These are phyloP conservation scores for Maniola jurtina DNA, from an alignment of 1,140 invertebrate species.

Conservation along the genomic window DNA sequence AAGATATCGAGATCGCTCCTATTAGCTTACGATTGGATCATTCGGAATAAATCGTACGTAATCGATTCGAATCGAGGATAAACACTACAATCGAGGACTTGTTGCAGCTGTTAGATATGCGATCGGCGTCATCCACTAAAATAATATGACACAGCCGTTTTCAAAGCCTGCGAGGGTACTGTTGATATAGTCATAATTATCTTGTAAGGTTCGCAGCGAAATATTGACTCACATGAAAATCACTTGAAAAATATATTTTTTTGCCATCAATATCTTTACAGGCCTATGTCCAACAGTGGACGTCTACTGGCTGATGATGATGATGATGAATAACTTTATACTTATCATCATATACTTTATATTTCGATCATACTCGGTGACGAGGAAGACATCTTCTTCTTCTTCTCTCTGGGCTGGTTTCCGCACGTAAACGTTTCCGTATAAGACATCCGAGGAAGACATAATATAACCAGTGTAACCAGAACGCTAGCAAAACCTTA, in stretches of 20 bases:
- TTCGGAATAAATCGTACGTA: constrained; percentile 72
- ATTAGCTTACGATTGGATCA: constrained; percentile 71
- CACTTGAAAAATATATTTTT: background rate
- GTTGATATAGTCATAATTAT: constrained; percentile 63
- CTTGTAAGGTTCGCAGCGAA: constrained; percentile 39
- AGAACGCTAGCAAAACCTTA: no score
- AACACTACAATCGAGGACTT: constrained; percentile 71
- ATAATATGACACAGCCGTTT: constrained; percentile 76
- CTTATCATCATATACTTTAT: no score
- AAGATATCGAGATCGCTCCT: constrained; percentile 68
- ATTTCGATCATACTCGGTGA: no score
- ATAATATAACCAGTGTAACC: no score
- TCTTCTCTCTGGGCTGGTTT: no score
- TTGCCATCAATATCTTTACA: background rate
- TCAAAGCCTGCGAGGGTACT: constrained; percentile 55
- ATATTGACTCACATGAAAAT: background rate
- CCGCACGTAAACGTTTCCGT: no score
- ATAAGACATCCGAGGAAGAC: no score
- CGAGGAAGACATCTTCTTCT: no score
- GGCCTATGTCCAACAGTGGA: no score
- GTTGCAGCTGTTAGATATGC: constrained; percentile 72
- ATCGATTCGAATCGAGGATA: constrained; percentile 74
- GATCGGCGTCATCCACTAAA: constrained; percentile 74
- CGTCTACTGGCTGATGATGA: no score
- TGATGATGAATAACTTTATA: no score